Evolutionary conservation across 2,888 invertebrate species (phyloP).

Genomic region (Eudemis profundana): DNA sequence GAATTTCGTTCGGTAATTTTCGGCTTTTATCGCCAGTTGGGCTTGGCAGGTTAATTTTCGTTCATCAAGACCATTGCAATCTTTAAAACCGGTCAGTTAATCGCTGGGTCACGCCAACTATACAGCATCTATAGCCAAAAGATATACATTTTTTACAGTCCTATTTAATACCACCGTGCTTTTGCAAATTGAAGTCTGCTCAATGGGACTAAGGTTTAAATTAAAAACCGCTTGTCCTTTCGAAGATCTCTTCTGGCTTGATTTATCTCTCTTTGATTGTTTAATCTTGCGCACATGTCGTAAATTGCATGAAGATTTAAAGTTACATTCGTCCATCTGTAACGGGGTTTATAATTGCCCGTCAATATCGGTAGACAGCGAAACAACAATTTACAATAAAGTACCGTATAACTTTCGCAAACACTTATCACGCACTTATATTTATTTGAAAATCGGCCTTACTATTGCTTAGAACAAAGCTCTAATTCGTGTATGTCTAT

Average conservation of each 20-base stretch:
- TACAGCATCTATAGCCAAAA: neutral
- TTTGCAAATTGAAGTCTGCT: neutral
- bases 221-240: neutral
- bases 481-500: neutral
- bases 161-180: neutral
- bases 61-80: constrained; percentile 43
- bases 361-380: constrained; percentile 8
- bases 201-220: neutral
- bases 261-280: constrained; percentile 12
- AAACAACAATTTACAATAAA: constrained; percentile 6
- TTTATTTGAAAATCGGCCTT: neutral
- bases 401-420: constrained; percentile 1
- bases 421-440: neutral
- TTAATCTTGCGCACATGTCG: constrained; percentile 19
- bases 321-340: constrained; percentile 22
- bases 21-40: constrained; percentile 46
- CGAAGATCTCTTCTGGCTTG: neutral
- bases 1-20: constrained; percentile 62
- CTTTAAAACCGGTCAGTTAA: constrained; percentile 12
- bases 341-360: constrained; percentile 36
- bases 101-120: constrained; percentile 4
- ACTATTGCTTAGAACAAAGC: neutral
- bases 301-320: constrained; percentile 21
- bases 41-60: constrained; percentile 54
- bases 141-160: neutral